Percentiles rank a stretch among this genome's conserved stretches.
phyloP scores from a whole-genome alignment of 2,797 vertebrate species.

The Coreius guichenoti region DNA sequence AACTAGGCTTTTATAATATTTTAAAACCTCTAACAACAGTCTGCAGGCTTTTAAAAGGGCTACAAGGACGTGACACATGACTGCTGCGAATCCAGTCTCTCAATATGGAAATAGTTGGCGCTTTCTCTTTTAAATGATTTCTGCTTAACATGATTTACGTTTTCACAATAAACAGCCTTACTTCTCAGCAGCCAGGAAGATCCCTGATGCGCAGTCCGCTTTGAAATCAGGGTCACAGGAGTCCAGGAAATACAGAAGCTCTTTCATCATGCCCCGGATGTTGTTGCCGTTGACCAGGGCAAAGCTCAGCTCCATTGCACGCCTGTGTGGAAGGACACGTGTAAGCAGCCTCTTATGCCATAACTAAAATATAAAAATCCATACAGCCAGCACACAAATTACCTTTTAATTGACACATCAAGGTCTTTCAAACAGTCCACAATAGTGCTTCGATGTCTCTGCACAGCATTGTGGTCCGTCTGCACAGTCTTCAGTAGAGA shows the following conservation, averaged over 20 bases:
- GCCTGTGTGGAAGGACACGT: constrained; percentile 74
- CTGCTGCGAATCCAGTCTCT: not conserved
- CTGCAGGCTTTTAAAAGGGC: not conserved
- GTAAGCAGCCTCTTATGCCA: constrained; percentile 15
- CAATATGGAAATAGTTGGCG: not conserved
- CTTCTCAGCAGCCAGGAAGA: constrained; percentile 99
- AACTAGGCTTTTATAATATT: not conserved
- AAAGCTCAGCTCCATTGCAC: constrained; percentile 99
- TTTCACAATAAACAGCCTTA: constrained; percentile 72
- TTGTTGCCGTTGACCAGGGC: constrained; percentile 99
- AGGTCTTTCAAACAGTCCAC: constrained; percentile 99
- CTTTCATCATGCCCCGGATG: constrained; percentile 99
- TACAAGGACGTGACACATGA: not conserved
- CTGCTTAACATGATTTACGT: not conserved
- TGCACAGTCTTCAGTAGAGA: constrained; percentile 99
- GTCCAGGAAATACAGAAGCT: constrained; percentile 98
- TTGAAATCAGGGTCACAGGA: constrained; percentile 99
- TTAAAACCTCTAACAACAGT: not conserved
- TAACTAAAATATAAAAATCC: not conserved
- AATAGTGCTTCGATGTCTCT: constrained; percentile 97
- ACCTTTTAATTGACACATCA: constrained; percentile 99
- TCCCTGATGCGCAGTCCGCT: constrained; percentile 97
- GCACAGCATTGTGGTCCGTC: constrained; percentile 98
- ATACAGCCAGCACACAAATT: constrained; percentile 45
- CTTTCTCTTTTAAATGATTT: not conserved